phyloP scores from a whole-genome alignment of 2,888 invertebrate genomes.

The Argyresthia goedartella region DNA sequence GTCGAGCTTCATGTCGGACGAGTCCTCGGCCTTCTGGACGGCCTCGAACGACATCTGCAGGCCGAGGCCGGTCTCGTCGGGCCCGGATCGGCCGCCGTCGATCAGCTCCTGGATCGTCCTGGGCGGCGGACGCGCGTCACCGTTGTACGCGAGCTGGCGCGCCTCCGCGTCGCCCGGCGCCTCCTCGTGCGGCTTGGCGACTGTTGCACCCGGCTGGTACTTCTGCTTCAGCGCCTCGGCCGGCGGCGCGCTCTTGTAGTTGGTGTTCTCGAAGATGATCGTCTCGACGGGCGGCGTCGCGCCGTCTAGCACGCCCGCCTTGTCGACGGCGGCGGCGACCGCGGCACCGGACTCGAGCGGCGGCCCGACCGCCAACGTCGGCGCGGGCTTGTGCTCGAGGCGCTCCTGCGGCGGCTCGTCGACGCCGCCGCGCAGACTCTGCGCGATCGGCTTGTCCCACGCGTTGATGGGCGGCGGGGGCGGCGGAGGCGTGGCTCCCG shows the following conservation, averaged over 20 bases:
- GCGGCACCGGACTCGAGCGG: constrained; percentile 38
- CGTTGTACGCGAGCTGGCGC: constrained; percentile 45
- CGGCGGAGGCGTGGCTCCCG: constrained; percentile 74
- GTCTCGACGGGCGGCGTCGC: constrained; percentile 87
- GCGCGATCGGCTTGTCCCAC: constrained; percentile 88
- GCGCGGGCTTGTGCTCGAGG: constrained; percentile 44
- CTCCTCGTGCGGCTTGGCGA: constrained; percentile 58
- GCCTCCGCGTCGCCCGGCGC: constrained; percentile 64
- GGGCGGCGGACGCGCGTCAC: constrained; percentile 52
- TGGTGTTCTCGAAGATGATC: constrained; percentile 92
- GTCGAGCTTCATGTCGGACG: constrained; percentile 90
- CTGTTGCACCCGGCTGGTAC: constrained; percentile 56
- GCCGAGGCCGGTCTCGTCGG: constrained; percentile 57
- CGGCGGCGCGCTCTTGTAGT: constrained; percentile 83
- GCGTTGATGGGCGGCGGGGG: constrained; percentile 84
- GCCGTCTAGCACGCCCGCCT: constrained; percentile 76
- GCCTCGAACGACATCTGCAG: constrained; percentile 78
- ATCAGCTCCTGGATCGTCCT: constrained; percentile 61
- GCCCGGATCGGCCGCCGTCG: constrained; percentile 39
- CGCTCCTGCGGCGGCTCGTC: constrained; percentile 41
- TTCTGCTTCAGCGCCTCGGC: constrained; percentile 76
- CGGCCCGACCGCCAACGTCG: constrained; percentile 56
- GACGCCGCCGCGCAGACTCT: constrained; percentile 73
- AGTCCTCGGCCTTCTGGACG: constrained; percentile 77
- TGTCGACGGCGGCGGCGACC: constrained; percentile 43